Percentiles rank a stretch among this genome's conserved stretches.
Conservation (phyloP, 2,797 vertebrate genomes). For the Adrianichthys oophorus region DNA sequence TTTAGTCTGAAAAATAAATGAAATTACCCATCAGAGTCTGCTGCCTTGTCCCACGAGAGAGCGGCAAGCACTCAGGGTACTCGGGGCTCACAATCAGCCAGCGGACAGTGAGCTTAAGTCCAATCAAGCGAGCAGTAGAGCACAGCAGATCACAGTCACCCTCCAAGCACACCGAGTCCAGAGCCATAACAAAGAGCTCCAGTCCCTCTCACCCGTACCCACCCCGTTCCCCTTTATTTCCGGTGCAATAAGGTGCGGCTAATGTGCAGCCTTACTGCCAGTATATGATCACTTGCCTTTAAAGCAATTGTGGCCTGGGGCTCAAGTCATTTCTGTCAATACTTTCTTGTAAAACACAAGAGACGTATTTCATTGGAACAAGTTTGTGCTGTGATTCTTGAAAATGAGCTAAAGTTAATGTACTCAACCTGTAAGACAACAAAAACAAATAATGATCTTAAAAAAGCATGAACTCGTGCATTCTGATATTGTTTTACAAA, state of each 20-base stretch:
- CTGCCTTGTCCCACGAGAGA: constrained; percentile 59
- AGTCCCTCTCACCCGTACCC: constrained; percentile 27
- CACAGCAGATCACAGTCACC: constrained; percentile 59
- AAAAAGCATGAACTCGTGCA: too few relatives aligned
- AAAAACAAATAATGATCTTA: too few relatives aligned
- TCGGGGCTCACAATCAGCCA: constrained; percentile 74
- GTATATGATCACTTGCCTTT: constrained; percentile 40
- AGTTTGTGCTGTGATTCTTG: constrained; percentile 40
- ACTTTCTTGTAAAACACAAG: constrained; percentile 62
- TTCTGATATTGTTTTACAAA: too few relatives aligned
- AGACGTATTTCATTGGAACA: constrained; percentile 46
- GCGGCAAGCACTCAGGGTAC: constrained; percentile 75
- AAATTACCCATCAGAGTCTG: constrained; percentile 80
- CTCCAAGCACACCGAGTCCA: constrained; percentile 45
- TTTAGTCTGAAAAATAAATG: constrained; percentile 81
- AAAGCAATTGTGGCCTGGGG: constrained; percentile 64
- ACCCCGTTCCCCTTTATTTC: constrained; percentile 53
- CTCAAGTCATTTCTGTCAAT: constrained; percentile 55
- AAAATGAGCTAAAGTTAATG: constrained; percentile 28
- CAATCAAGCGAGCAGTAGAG: constrained; percentile 73
- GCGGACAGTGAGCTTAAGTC: constrained; percentile 74
- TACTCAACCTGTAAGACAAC: too few relatives aligned
- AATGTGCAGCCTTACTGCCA: constrained; percentile 46
- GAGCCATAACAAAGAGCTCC: constrained; percentile 69
- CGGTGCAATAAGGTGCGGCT: constrained; percentile 48